Conservation (phyloP, 2,888 invertebrate genomes). For the Thymelicus lineola region DNA sequence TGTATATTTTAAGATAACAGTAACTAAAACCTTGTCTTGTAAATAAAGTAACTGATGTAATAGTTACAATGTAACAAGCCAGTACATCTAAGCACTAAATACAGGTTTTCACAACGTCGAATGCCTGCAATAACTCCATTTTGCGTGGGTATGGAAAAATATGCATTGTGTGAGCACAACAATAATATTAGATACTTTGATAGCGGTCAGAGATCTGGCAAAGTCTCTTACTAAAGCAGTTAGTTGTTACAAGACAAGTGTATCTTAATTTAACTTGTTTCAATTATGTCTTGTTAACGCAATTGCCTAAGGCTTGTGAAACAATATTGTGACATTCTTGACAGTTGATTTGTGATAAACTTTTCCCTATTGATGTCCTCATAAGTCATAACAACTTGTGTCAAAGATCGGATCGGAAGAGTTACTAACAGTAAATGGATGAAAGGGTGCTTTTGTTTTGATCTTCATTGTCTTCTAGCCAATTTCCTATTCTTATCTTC, state of each 20-base stretch:
- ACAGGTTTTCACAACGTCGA: conserved; percentile 49
- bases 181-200: conserved; percentile 69
- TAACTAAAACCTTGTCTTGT: too few relatives aligned
- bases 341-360: too few relatives aligned
- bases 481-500: neutral
- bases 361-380: too few relatives aligned
- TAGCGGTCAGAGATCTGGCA: conserved; percentile 46
- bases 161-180: conserved; percentile 64
- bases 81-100: conserved; percentile 20
- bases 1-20: too few relatives aligned
- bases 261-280: conserved; percentile 36
- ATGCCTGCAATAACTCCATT: conserved; percentile 49
- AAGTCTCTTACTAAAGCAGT: conserved; percentile 50
- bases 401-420: too few relatives aligned
- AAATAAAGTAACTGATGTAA: conserved; percentile 1
- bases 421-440: too few relatives aligned
- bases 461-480: neutral
- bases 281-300: conserved; percentile 15
- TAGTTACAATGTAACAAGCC: conserved; percentile 13
- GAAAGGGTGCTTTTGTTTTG: neutral
- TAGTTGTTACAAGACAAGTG: conserved; percentile 40
- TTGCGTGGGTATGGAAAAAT: conserved; percentile 66
- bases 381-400: too few relatives aligned
- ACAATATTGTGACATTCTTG: neutral
- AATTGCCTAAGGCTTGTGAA: conserved; percentile 26